Evolutionary conservation across 2,888 invertebrate genomes (phyloP).

Genomic region (Alentia gelatinosa): DNA sequence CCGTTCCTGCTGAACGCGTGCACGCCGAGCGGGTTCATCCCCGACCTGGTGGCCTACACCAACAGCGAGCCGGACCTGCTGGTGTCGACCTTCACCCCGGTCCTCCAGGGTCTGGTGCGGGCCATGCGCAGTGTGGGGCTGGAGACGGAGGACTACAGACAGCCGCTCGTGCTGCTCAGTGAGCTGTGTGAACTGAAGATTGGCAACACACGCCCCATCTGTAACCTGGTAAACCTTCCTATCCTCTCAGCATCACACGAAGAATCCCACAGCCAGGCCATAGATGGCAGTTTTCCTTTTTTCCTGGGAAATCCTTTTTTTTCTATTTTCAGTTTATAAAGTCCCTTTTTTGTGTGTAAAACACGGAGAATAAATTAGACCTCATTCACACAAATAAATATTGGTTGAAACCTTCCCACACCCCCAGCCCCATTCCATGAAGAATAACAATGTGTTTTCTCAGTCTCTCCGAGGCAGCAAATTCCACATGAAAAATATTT

Average conservation of each 20-base stretch:
- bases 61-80: background rate
- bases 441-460: too few relatives aligned
- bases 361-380: too few relatives aligned
- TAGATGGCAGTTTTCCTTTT: too few relatives aligned
- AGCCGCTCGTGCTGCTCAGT: constrained; percentile 86
- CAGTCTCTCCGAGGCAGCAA: too few relatives aligned
- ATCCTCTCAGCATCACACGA: constrained; percentile 54
- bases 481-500: too few relatives aligned
- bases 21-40: constrained; percentile 88
- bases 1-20: constrained; percentile 87
- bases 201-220: constrained; percentile 86
- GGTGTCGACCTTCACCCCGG: constrained; percentile 83
- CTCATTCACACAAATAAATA: too few relatives aligned
- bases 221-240: constrained; percentile 82
- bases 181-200: constrained; percentile 91
- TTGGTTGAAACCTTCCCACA: too few relatives aligned
- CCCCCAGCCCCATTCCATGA: too few relatives aligned
- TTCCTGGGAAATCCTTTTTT: too few relatives aligned
- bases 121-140: constrained; percentile 87
- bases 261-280: too few relatives aligned
- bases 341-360: too few relatives aligned
- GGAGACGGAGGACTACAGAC: constrained; percentile 86
- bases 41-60: constrained; percentile 83
- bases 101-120: constrained; percentile 87
- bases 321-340: too few relatives aligned